Evolutionary conservation across 2,797 vertebrate genomes (phyloP).

Genomic region (Tamandua tetradactyla): DNA sequence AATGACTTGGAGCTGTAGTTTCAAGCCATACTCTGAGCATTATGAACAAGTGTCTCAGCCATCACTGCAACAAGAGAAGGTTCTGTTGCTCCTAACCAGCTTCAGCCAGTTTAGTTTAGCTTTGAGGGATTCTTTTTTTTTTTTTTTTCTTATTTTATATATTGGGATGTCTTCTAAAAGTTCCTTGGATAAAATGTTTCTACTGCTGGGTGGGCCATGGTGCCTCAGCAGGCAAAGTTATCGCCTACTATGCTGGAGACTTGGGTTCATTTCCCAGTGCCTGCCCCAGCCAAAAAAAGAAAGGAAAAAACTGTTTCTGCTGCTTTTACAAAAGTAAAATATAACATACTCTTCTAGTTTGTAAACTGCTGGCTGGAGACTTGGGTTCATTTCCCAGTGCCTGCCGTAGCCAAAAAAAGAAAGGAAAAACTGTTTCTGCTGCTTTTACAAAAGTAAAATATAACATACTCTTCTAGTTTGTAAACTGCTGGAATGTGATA

Average conservation of each 20-base stretch:
- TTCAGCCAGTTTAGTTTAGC: not conserved
- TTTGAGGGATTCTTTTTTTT: not conserved
- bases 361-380: too few species aligned
- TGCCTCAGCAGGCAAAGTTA: too few species aligned
- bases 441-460: constrained; percentile 48
- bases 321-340: constrained; percentile 51
- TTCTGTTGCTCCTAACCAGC: not conserved
- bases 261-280: too few species aligned
- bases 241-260: too few species aligned
- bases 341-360: not conserved
- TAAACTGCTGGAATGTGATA: too few species aligned
- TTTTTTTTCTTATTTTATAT: constrained; percentile 12
- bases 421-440: constrained; percentile 8
- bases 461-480: too few species aligned
- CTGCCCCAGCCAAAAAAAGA: too few species aligned
- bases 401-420: too few species aligned
- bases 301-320: too few species aligned
- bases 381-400: too few species aligned
- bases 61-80: not conserved
- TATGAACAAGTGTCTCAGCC: rapidly evolving
- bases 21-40: not conserved
- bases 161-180: constrained; percentile 26
- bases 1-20: not conserved
- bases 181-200: constrained; percentile 9
- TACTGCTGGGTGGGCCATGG: too few species aligned